These are phyloP conservation scores for Anguilla japonica DNA, from an alignment of 2,113 vertebrate species.

Conservation along the genomic window DNA sequence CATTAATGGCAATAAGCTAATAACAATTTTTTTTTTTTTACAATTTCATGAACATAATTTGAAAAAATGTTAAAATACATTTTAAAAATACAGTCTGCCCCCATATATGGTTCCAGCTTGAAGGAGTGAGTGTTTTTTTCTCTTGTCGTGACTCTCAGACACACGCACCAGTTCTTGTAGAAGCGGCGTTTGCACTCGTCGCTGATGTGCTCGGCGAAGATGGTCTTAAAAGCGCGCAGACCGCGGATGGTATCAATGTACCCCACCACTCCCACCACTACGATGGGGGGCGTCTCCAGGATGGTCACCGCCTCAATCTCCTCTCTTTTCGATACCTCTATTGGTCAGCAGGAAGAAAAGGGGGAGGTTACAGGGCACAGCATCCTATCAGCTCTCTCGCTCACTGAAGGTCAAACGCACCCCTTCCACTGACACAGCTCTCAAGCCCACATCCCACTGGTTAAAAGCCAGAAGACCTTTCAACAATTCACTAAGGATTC, in stretches of 20 bases:
- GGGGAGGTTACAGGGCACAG: neutral
- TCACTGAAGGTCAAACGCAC: neutral
- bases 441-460: no score
- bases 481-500: no score
- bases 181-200: slow-evolving; percentile 97
- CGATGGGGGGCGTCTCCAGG: slow-evolving; percentile 93
- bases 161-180: slow-evolving; percentile 95
- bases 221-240: slow-evolving; percentile 91
- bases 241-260: slow-evolving; percentile 90
- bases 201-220: slow-evolving; percentile 95
- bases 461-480: no score
- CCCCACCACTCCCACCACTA: slow-evolving; percentile 88
- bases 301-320: slow-evolving; percentile 95
- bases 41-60: no score
- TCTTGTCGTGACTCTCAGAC: neutral
- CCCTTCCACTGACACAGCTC: neutral
- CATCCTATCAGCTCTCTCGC: neutral
- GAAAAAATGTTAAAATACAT: no score
- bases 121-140: neutral
- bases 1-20: no score
- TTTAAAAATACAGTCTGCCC: no score
- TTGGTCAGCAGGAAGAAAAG: slow-evolving; percentile 5
- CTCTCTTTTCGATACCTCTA: slow-evolving; percentile 99
- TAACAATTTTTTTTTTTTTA: no score
- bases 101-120: no score